phyloP scores from a whole-genome alignment of 2,888 invertebrate species.

The Perizoma flavofasciatum region DNA sequence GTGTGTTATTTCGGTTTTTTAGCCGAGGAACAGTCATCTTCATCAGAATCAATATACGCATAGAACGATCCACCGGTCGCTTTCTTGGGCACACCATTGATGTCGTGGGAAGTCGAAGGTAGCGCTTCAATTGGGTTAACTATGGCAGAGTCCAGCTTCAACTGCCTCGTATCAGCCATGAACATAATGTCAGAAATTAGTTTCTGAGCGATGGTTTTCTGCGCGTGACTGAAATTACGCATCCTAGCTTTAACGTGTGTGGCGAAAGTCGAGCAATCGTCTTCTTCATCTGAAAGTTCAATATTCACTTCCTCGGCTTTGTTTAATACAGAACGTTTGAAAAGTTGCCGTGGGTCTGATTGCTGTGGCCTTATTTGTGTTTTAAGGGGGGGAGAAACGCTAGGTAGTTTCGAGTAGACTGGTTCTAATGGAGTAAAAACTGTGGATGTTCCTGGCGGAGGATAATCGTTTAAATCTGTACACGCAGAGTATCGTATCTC shows the following conservation, averaged over 20 bases:
- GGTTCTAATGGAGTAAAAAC: neutral
- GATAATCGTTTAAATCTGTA: neutral
- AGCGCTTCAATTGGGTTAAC: neutral
- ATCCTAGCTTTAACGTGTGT: constrained; percentile 21
- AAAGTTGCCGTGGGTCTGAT: neutral
- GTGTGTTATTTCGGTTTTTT: constrained; percentile 7
- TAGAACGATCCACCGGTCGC: neutral
- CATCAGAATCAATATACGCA: constrained; percentile 7
- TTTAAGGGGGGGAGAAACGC: neutral
- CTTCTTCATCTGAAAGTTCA: constrained; percentile 3
- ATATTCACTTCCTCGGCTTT: neutral
- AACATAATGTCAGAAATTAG: constrained; percentile 32
- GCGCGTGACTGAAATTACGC: constrained; percentile 17
- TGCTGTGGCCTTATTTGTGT: neutral
- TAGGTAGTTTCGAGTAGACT: neutral
- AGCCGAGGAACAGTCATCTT: constrained; percentile 4
- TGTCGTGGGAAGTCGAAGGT: neutral
- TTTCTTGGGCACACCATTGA: neutral
- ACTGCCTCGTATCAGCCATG: constrained; percentile 25
- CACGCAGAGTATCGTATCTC: neutral
- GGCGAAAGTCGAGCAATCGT: constrained; percentile 25
- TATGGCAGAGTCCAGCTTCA: constrained; percentile 12
- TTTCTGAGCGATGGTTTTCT: constrained; percentile 29
- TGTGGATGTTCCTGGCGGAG: neutral
- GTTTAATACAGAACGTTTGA: neutral